Base-by-base conservation (phyloP, 2,797 vertebrate species). In the Microctenopoma lineatum region DNA sequence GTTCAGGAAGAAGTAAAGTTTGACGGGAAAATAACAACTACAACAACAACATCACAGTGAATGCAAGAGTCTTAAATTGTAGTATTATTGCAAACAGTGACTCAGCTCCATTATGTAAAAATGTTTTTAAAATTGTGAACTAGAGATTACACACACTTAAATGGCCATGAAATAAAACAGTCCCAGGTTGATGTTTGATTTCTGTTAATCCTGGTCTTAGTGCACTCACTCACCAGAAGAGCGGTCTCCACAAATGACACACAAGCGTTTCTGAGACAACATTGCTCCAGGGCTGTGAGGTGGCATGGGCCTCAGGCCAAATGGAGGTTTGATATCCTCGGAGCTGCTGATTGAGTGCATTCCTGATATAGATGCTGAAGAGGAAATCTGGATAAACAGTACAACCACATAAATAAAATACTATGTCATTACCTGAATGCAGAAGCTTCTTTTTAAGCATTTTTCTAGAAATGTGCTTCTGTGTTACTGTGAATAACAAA, bases 221-320 rank as follows among this genome's bases (percentile, higher is more conserved):
- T 16, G 47, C 6, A 16, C 41, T 52, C 54, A 84, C 91, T 91
- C 88, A 99, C 97, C 97, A 91, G 98, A 99, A 59, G 98, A 99
- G 85, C 98, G 95, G 90, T 99, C 98, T 64, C 98, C 97, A 1
- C 97, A 99, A 94, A 99, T 99, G 91, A 97, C 96, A 80, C 98
- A 99, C 92, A 99, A 94, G 90, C 98, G 97, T 93, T 99, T 99
- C 86, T 95, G 94, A 77, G 93, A 95, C 75, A 94, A 60, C 92
- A 95, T 93, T 77, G 93, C 91, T 77, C 94, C 94, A 36, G 92
- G 93, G 59, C 92, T 93, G 85, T 93, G 92, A 73, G 90, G 66
- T 75, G 92, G 86, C 83, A 93, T 86, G 66, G 93, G 92, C 81
- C 98, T 98, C 90, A 99, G 91, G 81, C 97, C 97, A 90, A 97